Evolutionary conservation across 2,797 vertebrate genomes (phyloP).

Genomic region (Melanotaenia maccullochi): DNA sequence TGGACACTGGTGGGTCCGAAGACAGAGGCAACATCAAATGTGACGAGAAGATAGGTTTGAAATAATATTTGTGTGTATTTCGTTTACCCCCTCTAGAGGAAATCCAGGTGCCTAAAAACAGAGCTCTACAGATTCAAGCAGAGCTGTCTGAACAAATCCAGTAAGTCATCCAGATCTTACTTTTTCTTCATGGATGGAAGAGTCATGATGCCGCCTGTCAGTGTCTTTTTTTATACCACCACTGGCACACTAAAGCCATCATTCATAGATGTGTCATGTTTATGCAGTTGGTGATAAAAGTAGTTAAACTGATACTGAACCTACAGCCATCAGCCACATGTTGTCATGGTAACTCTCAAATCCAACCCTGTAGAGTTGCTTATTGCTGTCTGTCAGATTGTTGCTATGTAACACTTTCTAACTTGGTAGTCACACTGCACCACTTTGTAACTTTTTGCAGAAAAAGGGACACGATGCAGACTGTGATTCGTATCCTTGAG

Average conservation of each 20-base stretch:
- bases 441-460: constrained; percentile 69
- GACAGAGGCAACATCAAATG: neutral
- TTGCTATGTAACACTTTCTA: neutral
- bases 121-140: constrained; percentile 89
- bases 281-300: neutral
- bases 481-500: constrained; percentile 94
- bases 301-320: neutral
- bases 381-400: too few species aligned
- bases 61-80: neutral
- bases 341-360: neutral
- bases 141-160: constrained; percentile 90
- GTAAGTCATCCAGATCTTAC: constrained; percentile 84
- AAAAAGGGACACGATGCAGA: constrained; percentile 92
- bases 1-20: constrained; percentile 89
- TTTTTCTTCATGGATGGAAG: neutral
- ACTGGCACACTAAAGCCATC: neutral
- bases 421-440: constrained; percentile 25
- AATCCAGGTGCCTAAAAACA: constrained; percentile 89
- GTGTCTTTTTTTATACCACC: too few species aligned
- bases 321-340: too few species aligned
- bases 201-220: neutral
- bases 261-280: neutral
- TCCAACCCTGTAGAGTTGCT: too few species aligned
- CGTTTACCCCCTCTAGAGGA: constrained; percentile 86
- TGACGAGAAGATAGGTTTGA: neutral